Evolutionary conservation across 2,113 vertebrate species (phyloP), one percentile per base, ranked within the genome.

Genomic region (Phyllostomus discolor): DNA sequence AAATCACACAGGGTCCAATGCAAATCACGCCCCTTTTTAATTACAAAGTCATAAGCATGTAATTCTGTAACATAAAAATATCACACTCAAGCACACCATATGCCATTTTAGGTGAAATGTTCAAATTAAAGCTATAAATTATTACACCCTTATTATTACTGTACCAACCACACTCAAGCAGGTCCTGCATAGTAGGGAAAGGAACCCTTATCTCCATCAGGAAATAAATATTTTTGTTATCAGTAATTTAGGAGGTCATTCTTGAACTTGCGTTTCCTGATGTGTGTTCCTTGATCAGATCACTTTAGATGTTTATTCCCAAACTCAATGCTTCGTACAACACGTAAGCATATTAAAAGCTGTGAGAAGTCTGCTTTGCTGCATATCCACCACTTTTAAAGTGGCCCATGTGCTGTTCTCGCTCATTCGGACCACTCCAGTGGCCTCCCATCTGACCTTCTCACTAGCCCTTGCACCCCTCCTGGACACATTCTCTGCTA

Each of bases 221-320:
- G 54, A 33, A 73, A 62, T 91, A 64, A 91, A 28, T 0, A 43
- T 15, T 16, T 38, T 6, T 20, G 62, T 69, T 46, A 50, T 90
- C 62, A 88, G 1, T 73, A 57, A 82, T 59, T 73, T 57, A 67
- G 31, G 67, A 75, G 35, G 31, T 22, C 19, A 67, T 67, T 66
- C 75, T 83, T 85, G 64, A 72, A 64, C 28, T 46, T 86, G n/a
- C 28, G 2, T 76, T 79, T 90, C n/a, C 50, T 79, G 64, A 59
- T 59, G 20, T 50, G 12, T 38, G 19, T 26, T 88, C 4, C 62
- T 48, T 69, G 10, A 57, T 48, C 26, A 70, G 52, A 89, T 94
- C 14, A 10, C 8, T 50, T 91, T 88, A 48, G 26, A 38, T 91
- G 64, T 66, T 96, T 64, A 86, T 70, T 87, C 46, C 26, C 26